Base-by-base conservation (phyloP, 2,797 vertebrate genomes). In the Alcedo atthis region DNA sequence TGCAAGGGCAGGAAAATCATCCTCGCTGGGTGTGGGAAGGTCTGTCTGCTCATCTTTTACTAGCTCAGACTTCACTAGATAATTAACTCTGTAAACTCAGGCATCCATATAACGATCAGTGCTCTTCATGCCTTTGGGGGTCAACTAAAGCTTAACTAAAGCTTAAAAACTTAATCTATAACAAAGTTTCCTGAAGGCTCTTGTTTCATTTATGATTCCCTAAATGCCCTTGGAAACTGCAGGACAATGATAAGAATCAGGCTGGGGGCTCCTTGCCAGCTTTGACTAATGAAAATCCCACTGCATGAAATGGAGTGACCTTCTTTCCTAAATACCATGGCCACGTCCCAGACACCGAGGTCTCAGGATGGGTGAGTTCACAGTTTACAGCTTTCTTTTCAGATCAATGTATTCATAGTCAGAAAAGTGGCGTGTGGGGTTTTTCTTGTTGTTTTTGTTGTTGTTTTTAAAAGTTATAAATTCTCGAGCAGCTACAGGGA, bases 251-350 rank as follows among this genome's bases (percentile, higher is more conserved):
- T 85, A 87, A 92, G 69, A 87, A 81, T 84, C 67, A 54, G 77
- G 59, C 43, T 1, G 3, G 74, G 89, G 87, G 77, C 28, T 66
- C 83, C 89, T 77, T 87, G 85, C 84, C 78, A 67, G 28, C 70
- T 87, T 83, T 86, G 68, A 88, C 63, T 94, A 81, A 86, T 80
- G 71, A 90, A 93, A 91, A 94, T 12, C 16, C 8, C 42, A 26
- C 59, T 70, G 61, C 6, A 63, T 84, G 42, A 88, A 80, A 45
- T 0, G 0, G 22, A 75, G 25, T 69, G 63, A 76, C 77, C 80
- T 93, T 94, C 86, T 58, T 66, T 82, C 57, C n/a, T 73, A 87
- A 92, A 64, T 61, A 55, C 37, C 2, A 0, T 42, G 85, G 33
- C 68, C 10, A 0, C 49, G 63, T 76, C 64, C 63, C 32, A 84